These are phyloP conservation scores for Formica aserva DNA, from an alignment of 2,888 invertebrate genomes.

Conservation along the genomic window DNA sequence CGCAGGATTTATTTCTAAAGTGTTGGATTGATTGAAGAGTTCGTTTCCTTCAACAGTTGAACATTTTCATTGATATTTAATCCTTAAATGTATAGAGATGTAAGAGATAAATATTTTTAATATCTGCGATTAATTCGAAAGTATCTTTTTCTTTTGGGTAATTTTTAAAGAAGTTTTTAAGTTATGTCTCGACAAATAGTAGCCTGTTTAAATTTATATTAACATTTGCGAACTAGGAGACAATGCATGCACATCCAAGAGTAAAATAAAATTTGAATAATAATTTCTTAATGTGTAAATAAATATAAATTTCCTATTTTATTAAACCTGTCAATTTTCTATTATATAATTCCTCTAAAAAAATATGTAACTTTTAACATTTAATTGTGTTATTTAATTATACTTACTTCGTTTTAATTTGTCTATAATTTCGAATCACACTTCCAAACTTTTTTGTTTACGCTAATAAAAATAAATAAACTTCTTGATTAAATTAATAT, in stretches of 20 bases:
- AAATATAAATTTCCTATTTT: neutral
- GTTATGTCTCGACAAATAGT: neutral
- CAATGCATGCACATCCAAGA: neutral
- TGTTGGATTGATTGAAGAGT: neutral
- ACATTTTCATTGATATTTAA: conserved; percentile 7
- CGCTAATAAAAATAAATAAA: neutral
- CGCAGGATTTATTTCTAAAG: neutral
- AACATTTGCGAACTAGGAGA: neutral
- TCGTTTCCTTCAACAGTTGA: neutral
- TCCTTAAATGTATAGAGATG: neutral
- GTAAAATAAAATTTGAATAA: neutral
- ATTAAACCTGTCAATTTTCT: neutral
- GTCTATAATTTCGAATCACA: neutral
- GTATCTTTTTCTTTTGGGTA: neutral
- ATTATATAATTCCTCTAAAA: neutral
- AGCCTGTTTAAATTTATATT: neutral
- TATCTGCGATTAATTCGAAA: neutral
- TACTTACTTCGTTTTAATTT: neutral
- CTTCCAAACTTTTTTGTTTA: neutral
- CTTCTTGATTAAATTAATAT: neutral
- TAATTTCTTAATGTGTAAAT: conserved; percentile 22
- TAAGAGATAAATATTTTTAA: neutral
- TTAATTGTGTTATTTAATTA: neutral
- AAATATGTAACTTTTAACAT: neutral
- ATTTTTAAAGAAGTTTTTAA: neutral